Conservation (phyloP, 1,140 invertebrate species). For the Latrodectus geometricus region DNA sequence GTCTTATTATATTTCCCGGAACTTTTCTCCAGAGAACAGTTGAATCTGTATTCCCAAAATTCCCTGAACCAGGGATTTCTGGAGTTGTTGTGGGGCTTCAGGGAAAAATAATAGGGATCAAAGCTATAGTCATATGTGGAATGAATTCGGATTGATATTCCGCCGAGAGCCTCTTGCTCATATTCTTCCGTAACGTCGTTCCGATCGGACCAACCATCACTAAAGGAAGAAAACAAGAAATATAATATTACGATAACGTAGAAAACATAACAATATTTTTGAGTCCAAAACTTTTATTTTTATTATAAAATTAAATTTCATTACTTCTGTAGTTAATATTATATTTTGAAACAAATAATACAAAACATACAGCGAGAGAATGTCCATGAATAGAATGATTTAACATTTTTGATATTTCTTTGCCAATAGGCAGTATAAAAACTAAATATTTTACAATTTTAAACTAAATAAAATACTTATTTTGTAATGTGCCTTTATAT, state of each 20-base stretch:
- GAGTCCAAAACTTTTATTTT: too few species aligned
- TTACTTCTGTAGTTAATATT: too few species aligned
- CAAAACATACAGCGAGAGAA: too few species aligned
- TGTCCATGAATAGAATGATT: too few species aligned
- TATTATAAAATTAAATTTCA: too few species aligned
- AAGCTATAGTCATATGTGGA: constrained; percentile 78
- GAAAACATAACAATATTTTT: background rate
- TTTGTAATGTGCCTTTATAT: too few species aligned
- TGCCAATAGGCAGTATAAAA: too few species aligned
- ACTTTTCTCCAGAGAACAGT: constrained; percentile 72
- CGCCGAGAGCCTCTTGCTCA: constrained; percentile 79
- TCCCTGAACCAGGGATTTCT: constrained; percentile 83
- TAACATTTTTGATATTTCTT: too few species aligned
- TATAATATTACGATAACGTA: too few species aligned
- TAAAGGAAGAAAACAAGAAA: constrained; percentile 67
- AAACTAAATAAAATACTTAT: too few species aligned
- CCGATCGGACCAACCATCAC: constrained; percentile 82
- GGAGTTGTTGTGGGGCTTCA: constrained; percentile 76
- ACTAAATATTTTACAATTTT: too few species aligned
- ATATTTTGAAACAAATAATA: too few species aligned
- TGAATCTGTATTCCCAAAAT: constrained; percentile 81
- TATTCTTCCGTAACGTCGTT: constrained; percentile 79
- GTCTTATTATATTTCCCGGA: constrained; percentile 62
- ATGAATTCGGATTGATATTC: constrained; percentile 80
- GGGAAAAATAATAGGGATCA: constrained; percentile 77